Evolutionary conservation across 1,140 invertebrate species (phyloP).

Genomic region (Lasaia peninsularis): DNA sequence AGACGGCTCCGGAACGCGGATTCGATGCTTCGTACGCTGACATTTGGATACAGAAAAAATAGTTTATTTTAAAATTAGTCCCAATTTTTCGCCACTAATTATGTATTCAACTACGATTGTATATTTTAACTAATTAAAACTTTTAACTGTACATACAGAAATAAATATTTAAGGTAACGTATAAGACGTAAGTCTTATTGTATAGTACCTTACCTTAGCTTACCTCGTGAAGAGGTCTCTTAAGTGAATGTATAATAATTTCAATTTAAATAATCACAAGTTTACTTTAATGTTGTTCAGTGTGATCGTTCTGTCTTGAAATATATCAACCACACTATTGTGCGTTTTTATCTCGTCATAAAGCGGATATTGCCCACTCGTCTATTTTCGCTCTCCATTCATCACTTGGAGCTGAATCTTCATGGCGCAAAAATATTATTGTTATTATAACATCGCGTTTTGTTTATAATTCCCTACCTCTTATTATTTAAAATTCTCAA

Average conservation of each 20-base stretch:
- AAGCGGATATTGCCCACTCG: conserved; percentile 27
- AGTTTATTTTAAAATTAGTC: conserved; percentile 16
- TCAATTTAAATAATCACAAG: too few relatives aligned
- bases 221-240: too few relatives aligned
- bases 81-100: background rate
- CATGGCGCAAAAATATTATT: background rate
- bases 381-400: conserved; percentile 44
- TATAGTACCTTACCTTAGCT: too few relatives aligned
- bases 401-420: conserved; percentile 29
- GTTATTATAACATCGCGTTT: background rate
- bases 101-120: background rate
- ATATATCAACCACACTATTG: background rate
- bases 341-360: conserved; percentile 19
- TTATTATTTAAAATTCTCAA: too few relatives aligned
- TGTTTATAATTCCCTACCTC: background rate
- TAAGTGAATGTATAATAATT: too few relatives aligned
- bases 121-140: background rate
- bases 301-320: background rate
- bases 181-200: too few relatives aligned
- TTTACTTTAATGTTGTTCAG: background rate
- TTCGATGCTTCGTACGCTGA: conserved; percentile 38
- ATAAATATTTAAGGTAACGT: too few relatives aligned
- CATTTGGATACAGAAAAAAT: conserved; percentile 55
- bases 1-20: conserved; percentile 27
- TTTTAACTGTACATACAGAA: too few relatives aligned